Conservation (phyloP, 2,797 vertebrate species). For the Cryptoblepharus egeriae region DNA sequence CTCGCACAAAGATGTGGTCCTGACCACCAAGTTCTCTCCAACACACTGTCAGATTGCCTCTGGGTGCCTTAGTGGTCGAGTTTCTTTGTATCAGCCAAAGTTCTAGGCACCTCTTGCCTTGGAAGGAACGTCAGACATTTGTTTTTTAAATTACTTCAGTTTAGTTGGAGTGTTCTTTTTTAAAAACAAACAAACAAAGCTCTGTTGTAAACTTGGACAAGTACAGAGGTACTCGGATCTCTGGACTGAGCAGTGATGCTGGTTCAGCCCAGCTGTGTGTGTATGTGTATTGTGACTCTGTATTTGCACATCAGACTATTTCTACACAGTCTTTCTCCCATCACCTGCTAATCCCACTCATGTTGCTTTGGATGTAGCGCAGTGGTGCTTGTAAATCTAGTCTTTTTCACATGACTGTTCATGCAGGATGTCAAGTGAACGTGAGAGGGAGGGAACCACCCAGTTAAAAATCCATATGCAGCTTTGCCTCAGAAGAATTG, state of each 20-base stretch:
- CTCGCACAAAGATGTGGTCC: constrained; percentile 97
- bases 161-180: constrained; percentile 70
- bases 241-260: constrained; percentile 14
- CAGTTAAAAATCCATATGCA: background rate
- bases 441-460: constrained; percentile 16
- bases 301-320: background rate
- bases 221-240: constrained; percentile 48
- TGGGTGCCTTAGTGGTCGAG: constrained; percentile 97
- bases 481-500: constrained; percentile 48
- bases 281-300: background rate
- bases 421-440: constrained; percentile 23
- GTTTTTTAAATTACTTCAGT: constrained; percentile 67
- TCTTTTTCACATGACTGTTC: constrained; percentile 35
- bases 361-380: constrained; percentile 35
- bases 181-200: constrained; percentile 27
- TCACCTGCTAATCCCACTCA: constrained; percentile 52
- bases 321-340: constrained; percentile 1
- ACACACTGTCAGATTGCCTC: constrained; percentile 99
- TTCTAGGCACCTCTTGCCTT: constrained; percentile 83
- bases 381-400: constrained; percentile 34
- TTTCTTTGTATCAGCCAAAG: constrained; percentile 98
- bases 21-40: constrained; percentile 99
- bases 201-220: constrained; percentile 48
- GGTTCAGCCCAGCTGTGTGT: constrained; percentile 38
- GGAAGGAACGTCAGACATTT: constrained; percentile 48